Evolutionary conservation across 1,140 invertebrate genomes (phyloP).

Genomic region (Araneus ventricosus): DNA sequence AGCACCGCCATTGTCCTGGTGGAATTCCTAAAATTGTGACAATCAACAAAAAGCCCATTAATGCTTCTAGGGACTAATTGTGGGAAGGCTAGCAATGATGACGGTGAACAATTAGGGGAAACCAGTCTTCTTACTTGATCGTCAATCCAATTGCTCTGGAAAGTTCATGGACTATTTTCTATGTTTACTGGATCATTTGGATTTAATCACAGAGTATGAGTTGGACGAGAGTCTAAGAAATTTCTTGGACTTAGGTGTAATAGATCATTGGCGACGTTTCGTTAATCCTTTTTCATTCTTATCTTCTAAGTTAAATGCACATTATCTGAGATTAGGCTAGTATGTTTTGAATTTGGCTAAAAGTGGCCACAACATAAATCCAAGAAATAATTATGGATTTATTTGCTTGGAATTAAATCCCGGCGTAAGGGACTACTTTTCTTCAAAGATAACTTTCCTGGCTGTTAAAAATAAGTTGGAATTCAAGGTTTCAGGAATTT

Average conservation of each 20-base stretch:
- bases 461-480: too few relatives aligned
- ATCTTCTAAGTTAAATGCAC: neutral
- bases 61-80: slow-evolving; percentile 50
- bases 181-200: slow-evolving; percentile 2
- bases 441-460: too few relatives aligned
- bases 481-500: too few relatives aligned
- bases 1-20: neutral
- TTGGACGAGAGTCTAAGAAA: neutral
- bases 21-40: slow-evolving; percentile 22
- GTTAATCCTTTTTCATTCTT: slow-evolving; percentile 49
- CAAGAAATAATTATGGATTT: neutral
- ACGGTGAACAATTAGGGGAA: slow-evolving; percentile 53
- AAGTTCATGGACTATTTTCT: slow-evolving; percentile 19
- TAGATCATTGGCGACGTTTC: neutral
- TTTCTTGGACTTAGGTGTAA: neutral
- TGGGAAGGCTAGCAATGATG: slow-evolving; percentile 20
- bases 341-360: neutral
- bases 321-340: slow-evolving; percentile 28
- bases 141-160: slow-evolving; percentile 49
- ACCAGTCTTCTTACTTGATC: slow-evolving; percentile 52
- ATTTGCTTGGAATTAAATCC: too few relatives aligned
- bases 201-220: slow-evolving; percentile 24
- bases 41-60: neutral
- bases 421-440: too few relatives aligned
- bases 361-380: neutral